Conservation (phyloP, 2,797 vertebrate genomes). For the Gymnocypris eckloni region DNA sequence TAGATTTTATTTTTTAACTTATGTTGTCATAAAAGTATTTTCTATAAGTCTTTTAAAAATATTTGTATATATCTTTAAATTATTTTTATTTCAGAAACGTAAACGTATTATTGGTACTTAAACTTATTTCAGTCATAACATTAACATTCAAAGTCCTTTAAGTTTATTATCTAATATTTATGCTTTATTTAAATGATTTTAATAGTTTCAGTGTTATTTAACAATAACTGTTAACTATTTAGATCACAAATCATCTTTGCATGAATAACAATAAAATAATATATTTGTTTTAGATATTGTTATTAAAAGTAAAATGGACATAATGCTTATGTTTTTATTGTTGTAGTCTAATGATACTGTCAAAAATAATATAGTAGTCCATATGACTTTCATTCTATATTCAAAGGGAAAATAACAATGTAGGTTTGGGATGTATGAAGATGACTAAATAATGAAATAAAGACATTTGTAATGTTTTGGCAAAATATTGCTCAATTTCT, state of each 20-base stretch:
- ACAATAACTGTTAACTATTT: not conserved
- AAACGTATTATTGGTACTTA: not conserved
- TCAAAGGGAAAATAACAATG: not conserved
- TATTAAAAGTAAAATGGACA: not conserved
- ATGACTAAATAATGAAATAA: not conserved
- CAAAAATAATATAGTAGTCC: not conserved
- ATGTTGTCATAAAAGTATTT: not conserved
- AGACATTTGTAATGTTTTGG: not conserved
- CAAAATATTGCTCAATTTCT: constrained; percentile 1
- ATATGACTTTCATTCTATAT: not conserved
- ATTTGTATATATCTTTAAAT: not conserved
- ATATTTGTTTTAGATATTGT: not conserved
- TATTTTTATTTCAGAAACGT: not conserved
- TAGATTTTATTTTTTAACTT: not conserved
- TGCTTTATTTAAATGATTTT: not conserved
- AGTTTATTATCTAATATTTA: not conserved
- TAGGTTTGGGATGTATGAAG: not conserved
- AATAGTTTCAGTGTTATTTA: not conserved
- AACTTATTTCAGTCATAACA: not conserved
- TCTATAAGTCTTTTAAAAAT: not conserved
- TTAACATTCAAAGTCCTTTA: not conserved
- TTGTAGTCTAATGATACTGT: not conserved
- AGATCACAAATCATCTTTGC: not conserved
- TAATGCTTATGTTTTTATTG: not conserved
- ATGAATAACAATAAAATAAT: not conserved